Evolutionary conservation across 2,797 vertebrate genomes (phyloP), one percentile per base, ranked within the genome.

Genomic region (Ptychadena robeensis): DNA sequence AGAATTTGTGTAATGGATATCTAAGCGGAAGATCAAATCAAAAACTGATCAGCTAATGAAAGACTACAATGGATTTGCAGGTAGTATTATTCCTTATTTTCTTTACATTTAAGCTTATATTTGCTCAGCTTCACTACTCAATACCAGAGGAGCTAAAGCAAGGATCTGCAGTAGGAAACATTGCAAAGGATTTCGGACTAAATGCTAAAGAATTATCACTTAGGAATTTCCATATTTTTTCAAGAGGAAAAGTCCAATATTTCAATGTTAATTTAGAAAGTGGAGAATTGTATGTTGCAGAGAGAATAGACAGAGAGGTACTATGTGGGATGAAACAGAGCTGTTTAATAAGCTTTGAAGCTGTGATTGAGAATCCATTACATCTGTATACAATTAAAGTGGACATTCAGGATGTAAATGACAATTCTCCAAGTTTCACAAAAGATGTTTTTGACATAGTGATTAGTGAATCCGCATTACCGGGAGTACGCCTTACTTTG

Each of bases 361-460:
- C 93, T 0, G 88, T 95, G 0, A 71, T 94, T n/a, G 91, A 94
- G 85, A 93, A 91, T 59, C 94, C 94, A 0, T 72, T 94, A 3
- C 90, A 94, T 18, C 75, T 95, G 15, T 91, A 92, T 68, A 89
- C 89, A 37, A 79, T 92, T 57, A 89, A 85, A 18, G 28, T 94
- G 6, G 87, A 91, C 22, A 86, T 94, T 61, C 75, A 85, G 27
- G 93, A 95, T 72, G 85, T 93, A 32, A 95, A 95, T 85, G 94
- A 95, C 8, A 93, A 95, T 44, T 68, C 88, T 2, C 94, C 93
- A 0, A 86, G 86, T 18, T 95, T 94, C 81, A 65, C 86, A 2
- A 89, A 90, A 1, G 88, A 88, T 1, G 73, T 87, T 3, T 85
- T 93, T 0, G 65, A 79, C 3, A 25, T 93, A 6, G 91, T 91